A percentile compares a stretch with the other conserved stretches of the same genome.
phyloP scores from a whole-genome alignment of 1,140 invertebrate species.

The Propsilocerus akamusi region DNA sequence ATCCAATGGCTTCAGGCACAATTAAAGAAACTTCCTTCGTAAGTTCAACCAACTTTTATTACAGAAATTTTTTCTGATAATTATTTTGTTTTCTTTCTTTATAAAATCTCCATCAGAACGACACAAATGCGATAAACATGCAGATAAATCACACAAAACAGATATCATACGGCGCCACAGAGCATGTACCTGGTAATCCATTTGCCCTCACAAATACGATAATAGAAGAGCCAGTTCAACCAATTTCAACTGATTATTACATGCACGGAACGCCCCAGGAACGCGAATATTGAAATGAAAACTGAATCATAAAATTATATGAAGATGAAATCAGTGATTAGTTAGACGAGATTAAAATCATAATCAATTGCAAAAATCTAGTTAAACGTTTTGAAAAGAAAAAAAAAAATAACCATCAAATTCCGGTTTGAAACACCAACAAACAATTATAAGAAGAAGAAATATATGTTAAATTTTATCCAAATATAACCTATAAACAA shows the following conservation, averaged over 20 bases:
- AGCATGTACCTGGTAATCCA: conserved; percentile 37
- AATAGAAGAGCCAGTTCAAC: conserved; percentile 34
- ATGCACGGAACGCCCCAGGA: conserved; percentile 33
- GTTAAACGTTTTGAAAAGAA: too few relatives aligned
- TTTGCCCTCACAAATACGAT: conserved; percentile 30
- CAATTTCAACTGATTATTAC: conserved; percentile 31
- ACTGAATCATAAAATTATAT: too few relatives aligned
- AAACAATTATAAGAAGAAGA: too few relatives aligned
- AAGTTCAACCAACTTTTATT: conserved; percentile 15
- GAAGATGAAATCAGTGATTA: too few relatives aligned
- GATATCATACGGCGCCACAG: conserved; percentile 29
- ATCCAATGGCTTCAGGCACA: conserved; percentile 29
- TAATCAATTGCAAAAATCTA: too few relatives aligned
- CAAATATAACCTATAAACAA: too few relatives aligned
- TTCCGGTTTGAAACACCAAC: too few relatives aligned
- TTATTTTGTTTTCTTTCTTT: not conserved
- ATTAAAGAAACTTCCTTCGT: conserved; percentile 34
- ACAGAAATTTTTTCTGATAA: too few relatives aligned
- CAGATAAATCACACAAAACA: conserved; percentile 20
- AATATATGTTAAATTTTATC: too few relatives aligned
- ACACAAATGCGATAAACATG: conserved; percentile 11
- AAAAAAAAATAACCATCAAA: too few relatives aligned
- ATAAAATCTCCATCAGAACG: conserved; percentile 8
- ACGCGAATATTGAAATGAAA: conserved; percentile 28
- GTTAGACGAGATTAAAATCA: not conserved